A percentile compares a stretch with the other conserved stretches of the same genome.
phyloP scores from a whole-genome alignment of 2,797 vertebrate genomes.

The Zenarchopterus dispar region DNA sequence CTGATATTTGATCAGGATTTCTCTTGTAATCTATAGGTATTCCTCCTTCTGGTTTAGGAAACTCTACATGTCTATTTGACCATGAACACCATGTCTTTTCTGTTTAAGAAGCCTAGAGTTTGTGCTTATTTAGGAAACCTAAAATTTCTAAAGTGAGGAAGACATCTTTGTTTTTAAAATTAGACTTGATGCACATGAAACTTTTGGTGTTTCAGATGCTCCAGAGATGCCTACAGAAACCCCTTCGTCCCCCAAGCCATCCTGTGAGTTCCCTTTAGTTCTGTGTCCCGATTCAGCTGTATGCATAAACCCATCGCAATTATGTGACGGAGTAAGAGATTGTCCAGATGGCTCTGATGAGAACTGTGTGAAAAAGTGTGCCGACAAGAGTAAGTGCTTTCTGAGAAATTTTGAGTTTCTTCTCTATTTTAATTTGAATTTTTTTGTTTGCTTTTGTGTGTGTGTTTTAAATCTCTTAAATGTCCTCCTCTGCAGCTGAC shows the following conservation, averaged over 20 bases:
- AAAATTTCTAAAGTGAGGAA: no score
- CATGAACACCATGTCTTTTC: background rate
- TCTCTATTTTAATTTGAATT: background rate
- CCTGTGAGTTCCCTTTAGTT: slow-evolving; percentile 74
- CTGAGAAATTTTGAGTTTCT: accelerated
- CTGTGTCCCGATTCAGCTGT: slow-evolving; percentile 74
- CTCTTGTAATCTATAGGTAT: no score
- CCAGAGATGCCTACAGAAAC: background rate
- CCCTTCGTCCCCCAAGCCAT: slow-evolving; percentile 13
- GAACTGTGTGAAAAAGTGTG: slow-evolving; percentile 79
- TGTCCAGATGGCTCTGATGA: slow-evolving; percentile 88
- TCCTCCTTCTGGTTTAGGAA: background rate
- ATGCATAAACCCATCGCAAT: slow-evolving; percentile 76
- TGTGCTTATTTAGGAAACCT: no score
- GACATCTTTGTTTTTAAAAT: background rate
- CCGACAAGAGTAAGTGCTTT: slow-evolving; percentile 71
- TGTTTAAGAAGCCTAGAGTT: background rate
- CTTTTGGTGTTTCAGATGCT: background rate
- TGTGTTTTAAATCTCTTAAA: no score
- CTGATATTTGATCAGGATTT: no score
- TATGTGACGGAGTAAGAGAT: slow-evolving; percentile 86
- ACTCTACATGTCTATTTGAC: background rate
- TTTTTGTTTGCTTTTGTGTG: no score
- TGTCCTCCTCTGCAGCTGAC: slow-evolving; percentile 6
- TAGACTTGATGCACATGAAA: no score